A percentile compares a stretch with the other conserved stretches of the same genome.
Conservation (phyloP, 1,140 invertebrate species). For the Polypedilum vanderplanki region DNA sequence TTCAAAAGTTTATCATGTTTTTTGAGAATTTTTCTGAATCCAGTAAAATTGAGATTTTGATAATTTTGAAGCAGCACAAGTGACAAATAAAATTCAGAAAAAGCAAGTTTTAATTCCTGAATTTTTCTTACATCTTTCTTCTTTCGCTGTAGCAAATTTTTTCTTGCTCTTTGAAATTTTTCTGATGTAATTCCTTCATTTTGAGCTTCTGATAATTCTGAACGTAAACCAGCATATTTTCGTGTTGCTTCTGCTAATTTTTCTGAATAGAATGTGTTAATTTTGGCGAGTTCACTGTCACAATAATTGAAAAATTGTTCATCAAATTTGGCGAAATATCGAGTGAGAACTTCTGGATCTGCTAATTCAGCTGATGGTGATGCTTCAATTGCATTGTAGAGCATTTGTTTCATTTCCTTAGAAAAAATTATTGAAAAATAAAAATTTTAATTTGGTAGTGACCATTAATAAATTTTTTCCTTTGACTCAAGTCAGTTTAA, state of each 20-base stretch:
- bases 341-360: conserved; percentile 57
- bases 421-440: background rate
- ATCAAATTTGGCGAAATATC: conserved; percentile 75
- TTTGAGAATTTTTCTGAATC: conserved; percentile 88
- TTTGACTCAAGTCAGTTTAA: background rate
- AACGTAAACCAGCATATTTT: conserved; percentile 68
- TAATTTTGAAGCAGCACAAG: conserved; percentile 70
- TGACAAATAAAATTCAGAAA: conserved; percentile 86
- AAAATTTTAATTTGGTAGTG: background rate
- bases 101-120: conserved; percentile 83
- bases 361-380: conserved; percentile 61
- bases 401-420: conserved; percentile 71
- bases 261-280: conserved; percentile 83
- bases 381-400: conserved; percentile 65
- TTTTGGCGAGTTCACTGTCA: conserved; percentile 78
- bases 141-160: conserved; percentile 48
- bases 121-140: conserved; percentile 55
- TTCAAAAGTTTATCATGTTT: conserved; percentile 80
- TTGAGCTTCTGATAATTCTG: conserved; percentile 56
- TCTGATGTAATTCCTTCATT: conserved; percentile 44
- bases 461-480: background rate
- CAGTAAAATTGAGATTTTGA: conserved; percentile 81
- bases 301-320: conserved; percentile 80
- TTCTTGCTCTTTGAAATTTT: conserved; percentile 45
- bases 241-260: conserved; percentile 80